A percentile compares a stretch with the other conserved stretches of the same genome.
Conservation (phyloP, 1,140 invertebrate genomes). For the Drosophila insularis region DNA sequence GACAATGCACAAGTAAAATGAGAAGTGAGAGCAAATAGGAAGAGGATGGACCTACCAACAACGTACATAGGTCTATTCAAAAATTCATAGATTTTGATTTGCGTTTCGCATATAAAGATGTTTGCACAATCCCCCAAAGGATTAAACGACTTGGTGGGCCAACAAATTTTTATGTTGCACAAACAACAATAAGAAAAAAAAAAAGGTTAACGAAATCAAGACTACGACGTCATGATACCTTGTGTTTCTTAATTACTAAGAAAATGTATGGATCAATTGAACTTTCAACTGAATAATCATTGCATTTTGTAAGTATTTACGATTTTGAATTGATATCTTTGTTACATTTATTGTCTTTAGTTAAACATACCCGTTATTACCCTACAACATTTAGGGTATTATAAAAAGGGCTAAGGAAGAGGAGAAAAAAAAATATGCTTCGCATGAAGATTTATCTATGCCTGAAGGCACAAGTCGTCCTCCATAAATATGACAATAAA, state of each 20-base stretch:
- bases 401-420: background rate
- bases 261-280: too few relatives aligned
- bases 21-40: background rate
- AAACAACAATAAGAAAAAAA: background rate
- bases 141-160: constrained; percentile 39
- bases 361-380: too few relatives aligned
- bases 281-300: too few relatives aligned
- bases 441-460: constrained; percentile 9
- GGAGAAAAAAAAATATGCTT: background rate
- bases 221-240: background rate
- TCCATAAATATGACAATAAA: constrained; percentile 29
- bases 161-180: constrained; percentile 20
- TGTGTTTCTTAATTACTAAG: background rate
- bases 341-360: too few relatives aligned
- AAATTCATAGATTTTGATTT: constrained; percentile 72
- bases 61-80: constrained; percentile 32
- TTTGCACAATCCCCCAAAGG: constrained; percentile 51
- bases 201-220: background rate
- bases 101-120: constrained; percentile 53
- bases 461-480: constrained; percentile 4
- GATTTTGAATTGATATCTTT: background rate
- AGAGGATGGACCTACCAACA: too few relatives aligned
- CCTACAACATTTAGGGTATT: background rate
- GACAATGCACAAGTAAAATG: constrained; percentile 39
- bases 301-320: too few relatives aligned